Evolutionary conservation across 2,888 invertebrate genomes (phyloP).

Genomic region (Catocala sponsa): DNA sequence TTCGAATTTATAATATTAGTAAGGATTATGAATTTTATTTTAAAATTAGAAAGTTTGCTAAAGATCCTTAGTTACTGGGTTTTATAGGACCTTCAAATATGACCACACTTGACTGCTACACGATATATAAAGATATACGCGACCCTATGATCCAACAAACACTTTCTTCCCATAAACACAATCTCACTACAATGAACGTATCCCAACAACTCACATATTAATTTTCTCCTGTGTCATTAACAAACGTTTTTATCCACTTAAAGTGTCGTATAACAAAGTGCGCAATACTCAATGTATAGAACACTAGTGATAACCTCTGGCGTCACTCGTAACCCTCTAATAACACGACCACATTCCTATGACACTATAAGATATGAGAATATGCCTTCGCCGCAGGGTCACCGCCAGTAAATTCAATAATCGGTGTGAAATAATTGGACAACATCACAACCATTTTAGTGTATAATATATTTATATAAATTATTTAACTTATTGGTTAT

Average conservation of each 20-base stretch:
- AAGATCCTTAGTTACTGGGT: too few species aligned
- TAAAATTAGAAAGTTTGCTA: too few species aligned
- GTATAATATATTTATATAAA: constrained; percentile 17
- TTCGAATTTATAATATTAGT: too few species aligned
- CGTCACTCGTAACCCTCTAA: constrained; percentile 26
- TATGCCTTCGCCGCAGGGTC: constrained; percentile 30
- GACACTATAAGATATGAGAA: neutral
- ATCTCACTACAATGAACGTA: constrained; percentile 1
- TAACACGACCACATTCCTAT: constrained; percentile 45
- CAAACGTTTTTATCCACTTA: constrained; percentile 2
- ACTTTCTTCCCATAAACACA: neutral
- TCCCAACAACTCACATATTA: constrained; percentile 7
- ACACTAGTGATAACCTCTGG: constrained; percentile 13
- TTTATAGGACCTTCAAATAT: too few species aligned
- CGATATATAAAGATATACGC: too few species aligned
- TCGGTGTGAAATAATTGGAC: constrained; percentile 36
- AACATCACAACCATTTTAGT: constrained; percentile 7
- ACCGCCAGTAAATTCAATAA: constrained; percentile 46
- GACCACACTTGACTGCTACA: too few species aligned
- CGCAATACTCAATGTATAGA: neutral
- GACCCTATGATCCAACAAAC: too few species aligned
- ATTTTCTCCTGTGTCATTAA: constrained; percentile 6
- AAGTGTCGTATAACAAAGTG: constrained; percentile 15
- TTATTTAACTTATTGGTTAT: constrained; percentile 12
- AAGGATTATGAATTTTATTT: too few species aligned